Conservation (phyloP, 2,113 vertebrate genomes). For the Semicossyphus pulcher region DNA sequence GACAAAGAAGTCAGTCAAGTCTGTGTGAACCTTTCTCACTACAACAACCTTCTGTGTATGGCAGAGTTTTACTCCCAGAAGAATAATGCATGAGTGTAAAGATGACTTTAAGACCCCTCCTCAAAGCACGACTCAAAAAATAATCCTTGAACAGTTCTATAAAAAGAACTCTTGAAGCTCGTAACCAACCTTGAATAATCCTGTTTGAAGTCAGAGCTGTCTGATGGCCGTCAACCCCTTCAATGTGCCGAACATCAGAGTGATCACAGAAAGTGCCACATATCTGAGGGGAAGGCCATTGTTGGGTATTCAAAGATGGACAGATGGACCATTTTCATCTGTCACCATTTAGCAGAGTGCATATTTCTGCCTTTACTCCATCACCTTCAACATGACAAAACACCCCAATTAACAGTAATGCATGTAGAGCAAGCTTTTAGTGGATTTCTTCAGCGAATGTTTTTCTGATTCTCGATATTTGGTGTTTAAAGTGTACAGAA, state of each 20-base stretch:
- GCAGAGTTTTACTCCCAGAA: slow-evolving; percentile 27
- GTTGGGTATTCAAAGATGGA: slow-evolving; percentile 21
- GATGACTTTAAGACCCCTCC: slow-evolving; percentile 33
- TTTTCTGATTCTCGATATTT: slow-evolving; percentile 15
- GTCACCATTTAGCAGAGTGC: slow-evolving; percentile 47
- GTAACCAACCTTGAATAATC: slow-evolving; percentile 44
- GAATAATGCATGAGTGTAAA: slow-evolving; percentile 33
- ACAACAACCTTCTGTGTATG: not conserved
- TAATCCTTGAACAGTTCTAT: slow-evolving; percentile 34
- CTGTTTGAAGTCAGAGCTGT: slow-evolving; percentile 41
- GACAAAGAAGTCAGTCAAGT: slow-evolving; percentile 21
- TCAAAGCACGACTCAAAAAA: slow-evolving; percentile 43
- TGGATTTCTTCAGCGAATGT: not conserved
- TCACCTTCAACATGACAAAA: slow-evolving; percentile 36
- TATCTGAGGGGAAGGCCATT: slow-evolving; percentile 32
- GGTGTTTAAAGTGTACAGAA: slow-evolving; percentile 1
- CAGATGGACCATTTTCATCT: slow-evolving; percentile 30
- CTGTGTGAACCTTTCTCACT: slow-evolving; percentile 8
- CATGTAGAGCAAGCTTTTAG: slow-evolving; percentile 11
- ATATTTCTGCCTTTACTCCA: slow-evolving; percentile 28
- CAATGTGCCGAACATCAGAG: slow-evolving; percentile 19
- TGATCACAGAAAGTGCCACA: slow-evolving; percentile 18
- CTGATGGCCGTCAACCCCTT: slow-evolving; percentile 38
- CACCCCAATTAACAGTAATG: slow-evolving; percentile 35
- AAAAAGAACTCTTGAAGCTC: slow-evolving; percentile 35